Evolutionary conservation across 1,140 invertebrate species (phyloP).

Genomic region (Homalodisca vitripennis): DNA sequence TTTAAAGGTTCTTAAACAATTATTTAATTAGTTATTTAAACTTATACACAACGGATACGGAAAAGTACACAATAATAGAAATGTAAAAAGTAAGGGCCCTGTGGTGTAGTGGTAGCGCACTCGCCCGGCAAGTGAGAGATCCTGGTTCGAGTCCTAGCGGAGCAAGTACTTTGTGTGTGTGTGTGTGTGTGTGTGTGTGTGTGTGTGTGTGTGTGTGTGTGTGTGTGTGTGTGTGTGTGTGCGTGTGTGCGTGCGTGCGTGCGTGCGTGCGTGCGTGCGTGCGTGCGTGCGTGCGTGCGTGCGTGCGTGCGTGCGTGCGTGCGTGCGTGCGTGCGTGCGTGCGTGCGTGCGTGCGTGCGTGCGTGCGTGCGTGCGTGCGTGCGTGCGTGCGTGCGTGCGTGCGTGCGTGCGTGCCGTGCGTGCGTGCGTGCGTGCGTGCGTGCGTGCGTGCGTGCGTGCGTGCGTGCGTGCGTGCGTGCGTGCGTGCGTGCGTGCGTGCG

Average conservation of each 20-base stretch:
- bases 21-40: too few relatives aligned
- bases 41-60: not conserved
- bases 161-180: too few relatives aligned
- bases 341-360: not conserved
- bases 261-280: constrained; percentile 1
- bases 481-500: too few relatives aligned
- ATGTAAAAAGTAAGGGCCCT: too few relatives aligned
- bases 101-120: too few relatives aligned
- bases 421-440: too few relatives aligned
- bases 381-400: not conserved
- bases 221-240: constrained; percentile 16
- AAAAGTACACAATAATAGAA: constrained; percentile 1
- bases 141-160: too few relatives aligned
- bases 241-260: constrained; percentile 6
- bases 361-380: not conserved
- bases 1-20: too few relatives aligned
- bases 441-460: constrained; percentile 2
- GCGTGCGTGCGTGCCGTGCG: too few relatives aligned
- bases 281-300: not conserved
- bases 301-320: not conserved
- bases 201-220: constrained; percentile 2
- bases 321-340: not conserved
- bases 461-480: constrained; percentile 2
- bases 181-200: too few relatives aligned
- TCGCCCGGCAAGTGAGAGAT: too few relatives aligned